These are phyloP conservation scores for Pristionchus arcanus DNA, from an alignment of 2,888 invertebrate genomes.

Conservation along the genomic window DNA sequence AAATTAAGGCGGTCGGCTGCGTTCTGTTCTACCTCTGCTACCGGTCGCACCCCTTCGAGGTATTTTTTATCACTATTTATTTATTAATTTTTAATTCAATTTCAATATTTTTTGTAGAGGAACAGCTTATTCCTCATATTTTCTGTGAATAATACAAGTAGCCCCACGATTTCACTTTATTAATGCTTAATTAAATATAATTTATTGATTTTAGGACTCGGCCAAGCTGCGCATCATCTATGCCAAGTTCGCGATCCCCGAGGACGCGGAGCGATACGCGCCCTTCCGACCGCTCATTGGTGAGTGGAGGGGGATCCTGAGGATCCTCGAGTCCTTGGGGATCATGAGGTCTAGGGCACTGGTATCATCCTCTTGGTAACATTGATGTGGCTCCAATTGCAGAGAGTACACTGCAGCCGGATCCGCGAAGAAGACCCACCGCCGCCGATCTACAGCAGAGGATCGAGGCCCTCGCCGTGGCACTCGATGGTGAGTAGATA, in stretches of 20 bases:
- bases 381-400: conserved; percentile 57
- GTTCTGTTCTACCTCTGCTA: conserved; percentile 93
- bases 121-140: no score
- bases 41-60: conserved; percentile 94
- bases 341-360: no score
- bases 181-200: not conserved
- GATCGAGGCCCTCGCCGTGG: conserved; percentile 91
- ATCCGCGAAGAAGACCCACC: conserved; percentile 89
- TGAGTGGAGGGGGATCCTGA: conserved; percentile 80
- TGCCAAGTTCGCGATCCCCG: conserved; percentile 91
- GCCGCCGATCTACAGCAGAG: conserved; percentile 90
- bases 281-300: conserved; percentile 93
- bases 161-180: no score
- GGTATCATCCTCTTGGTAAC: no score
- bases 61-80: not conserved
- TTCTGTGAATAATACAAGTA: no score
- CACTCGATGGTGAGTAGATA: conserved; percentile 83
- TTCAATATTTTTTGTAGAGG: no score
- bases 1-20: conserved; percentile 89
- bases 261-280: conserved; percentile 88
- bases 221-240: conserved; percentile 96
- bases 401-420: conserved; percentile 83
- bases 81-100: no score
- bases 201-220: conserved; percentile 83
- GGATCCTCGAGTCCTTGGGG: no score